Percentiles rank a stretch among this genome's conserved stretches.
phyloP scores from a whole-genome alignment of 2,797 vertebrate species.

The Babyrousa celebensis region DNA sequence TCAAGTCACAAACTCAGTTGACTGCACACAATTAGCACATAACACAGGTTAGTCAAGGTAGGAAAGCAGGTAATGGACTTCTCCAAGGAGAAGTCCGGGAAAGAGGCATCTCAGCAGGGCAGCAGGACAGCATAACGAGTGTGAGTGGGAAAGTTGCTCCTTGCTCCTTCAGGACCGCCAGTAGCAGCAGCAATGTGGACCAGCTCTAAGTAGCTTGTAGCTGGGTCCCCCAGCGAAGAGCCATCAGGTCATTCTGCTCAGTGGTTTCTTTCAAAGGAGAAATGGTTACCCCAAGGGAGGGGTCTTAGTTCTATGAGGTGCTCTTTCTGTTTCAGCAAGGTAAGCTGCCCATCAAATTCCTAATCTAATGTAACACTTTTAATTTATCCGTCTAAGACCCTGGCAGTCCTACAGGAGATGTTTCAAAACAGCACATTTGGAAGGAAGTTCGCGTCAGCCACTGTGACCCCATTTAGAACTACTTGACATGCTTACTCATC shows the following conservation, averaged over 20 bases:
- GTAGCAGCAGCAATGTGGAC: neutral
- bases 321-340: neutral
- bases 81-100: neutral
- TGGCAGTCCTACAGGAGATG: neutral
- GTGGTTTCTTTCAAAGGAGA: neutral
- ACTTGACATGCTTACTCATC: neutral
- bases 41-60: neutral
- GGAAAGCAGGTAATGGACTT: neutral
- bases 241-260: no score
- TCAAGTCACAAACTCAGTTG: neutral
- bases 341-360: neutral
- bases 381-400: neutral
- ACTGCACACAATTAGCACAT: neutral
- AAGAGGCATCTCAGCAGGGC: neutral
- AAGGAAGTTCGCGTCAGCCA: neutral
- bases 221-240: neutral
- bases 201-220: neutral
- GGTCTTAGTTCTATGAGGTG: neutral
- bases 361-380: neutral
- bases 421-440: neutral
- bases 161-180: neutral
- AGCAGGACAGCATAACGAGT: neutral
- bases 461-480: neutral
- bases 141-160: accelerated
- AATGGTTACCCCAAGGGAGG: neutral